These are phyloP conservation scores for Xyrauchen texanus DNA, from an alignment of 2,113 vertebrate species.

Conservation along the genomic window DNA sequence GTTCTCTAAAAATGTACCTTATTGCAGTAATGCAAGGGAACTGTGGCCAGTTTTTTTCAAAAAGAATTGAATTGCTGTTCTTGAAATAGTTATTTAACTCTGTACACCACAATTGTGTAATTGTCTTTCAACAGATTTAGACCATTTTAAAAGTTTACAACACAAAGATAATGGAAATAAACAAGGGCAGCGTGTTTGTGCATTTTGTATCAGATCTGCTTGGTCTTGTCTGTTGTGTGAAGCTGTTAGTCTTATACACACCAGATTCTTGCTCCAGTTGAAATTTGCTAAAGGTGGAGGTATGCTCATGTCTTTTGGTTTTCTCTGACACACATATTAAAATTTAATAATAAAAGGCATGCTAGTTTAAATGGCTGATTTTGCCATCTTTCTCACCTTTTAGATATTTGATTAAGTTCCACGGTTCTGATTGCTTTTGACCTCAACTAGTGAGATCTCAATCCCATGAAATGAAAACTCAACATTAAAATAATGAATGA, in stretches of 20 bases:
- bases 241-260: no score
- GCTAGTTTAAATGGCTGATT: slow-evolving; percentile 64
- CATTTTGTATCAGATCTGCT: not conserved
- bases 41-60: not conserved
- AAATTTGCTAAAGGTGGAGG: no score
- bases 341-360: slow-evolving; percentile 44
- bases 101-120: no score
- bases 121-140: no score
- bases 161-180: not conserved
- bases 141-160: not conserved
- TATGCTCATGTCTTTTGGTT: not conserved
- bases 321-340: slow-evolving; percentile 37
- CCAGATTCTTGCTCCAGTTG: no score
- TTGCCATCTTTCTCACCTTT: slow-evolving; percentile 59
- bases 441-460: slow-evolving; percentile 66
- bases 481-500: slow-evolving; percentile 52
- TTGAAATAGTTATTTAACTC: no score
- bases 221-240: no score
- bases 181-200: not conserved
- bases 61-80: no score
- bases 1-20: slow-evolving; percentile 15
- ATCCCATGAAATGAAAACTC: slow-evolving; percentile 62
- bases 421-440: slow-evolving; percentile 64
- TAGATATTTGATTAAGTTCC: slow-evolving; percentile 66
- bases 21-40: not conserved